Evolutionary conservation across 2,888 invertebrate species (phyloP), one percentile per base, ranked within the genome.

Genomic region (Tuta absoluta): DNA sequence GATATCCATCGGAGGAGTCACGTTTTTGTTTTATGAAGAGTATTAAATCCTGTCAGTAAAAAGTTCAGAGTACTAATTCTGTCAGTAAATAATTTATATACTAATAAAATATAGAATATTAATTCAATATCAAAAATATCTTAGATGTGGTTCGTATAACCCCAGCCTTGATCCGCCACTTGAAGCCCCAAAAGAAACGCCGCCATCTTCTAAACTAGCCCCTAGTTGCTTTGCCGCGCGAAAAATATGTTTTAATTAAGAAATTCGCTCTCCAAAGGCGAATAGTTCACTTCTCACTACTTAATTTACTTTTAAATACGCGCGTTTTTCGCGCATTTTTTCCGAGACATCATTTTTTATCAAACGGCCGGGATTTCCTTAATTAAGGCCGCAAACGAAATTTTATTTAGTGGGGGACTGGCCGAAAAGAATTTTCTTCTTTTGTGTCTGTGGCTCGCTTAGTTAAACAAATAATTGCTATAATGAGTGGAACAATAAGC

Each of bases 231-330:
- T 45, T 45, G 17, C 45, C 41, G 75, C 75, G 68, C 66, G 67
- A 69, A 76, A 45, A 85, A 82, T 75, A 79, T 77, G 74, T 85
- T 86, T 87, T 88, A 87, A 87, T 88, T 86, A 88, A 86, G 84
- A 81, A 83, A 80, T 82, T 85, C 77, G 75, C 71, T 73, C 71
- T 69, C 67, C 45, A 65, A 59, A 66, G 64, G 58, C 45, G 61
- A 68, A 71, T 69, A 66, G 68, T 64, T 75, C 68, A 58, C 28
- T 28, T n/a, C n/a, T n/a, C n/a, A n/a, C n/a, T n/a, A n/a, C n/a
- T n/a, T n/a, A n/a, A n/a, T n/a, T 21, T 41, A 14, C 53, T 3
- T 56, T 28, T 24, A 24, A 56, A 56, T 14, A 56, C 21, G 51
- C 23, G 45, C 41, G 2, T 41, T 45, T 45, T 33, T 33, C 33